phyloP scores from a whole-genome alignment of 2,888 invertebrate species.

The Epinotia demarniana region DNA sequence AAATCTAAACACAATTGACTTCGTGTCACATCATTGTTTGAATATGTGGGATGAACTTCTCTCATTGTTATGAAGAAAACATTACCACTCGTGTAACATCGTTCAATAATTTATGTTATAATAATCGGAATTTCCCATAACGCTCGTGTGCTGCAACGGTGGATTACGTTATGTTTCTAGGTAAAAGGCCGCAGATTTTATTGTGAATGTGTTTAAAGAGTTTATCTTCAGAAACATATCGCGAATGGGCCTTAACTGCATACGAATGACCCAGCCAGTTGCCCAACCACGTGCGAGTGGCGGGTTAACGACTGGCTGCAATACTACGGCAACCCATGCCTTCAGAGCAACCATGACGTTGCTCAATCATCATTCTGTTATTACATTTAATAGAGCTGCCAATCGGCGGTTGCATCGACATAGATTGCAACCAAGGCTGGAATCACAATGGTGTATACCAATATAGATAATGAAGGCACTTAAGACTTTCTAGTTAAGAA shows the following conservation, averaged over 20 bases:
- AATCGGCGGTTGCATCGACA: slow-evolving; percentile 46
- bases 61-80: background rate
- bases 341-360: slow-evolving; percentile 38
- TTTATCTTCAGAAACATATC: slow-evolving; percentile 12
- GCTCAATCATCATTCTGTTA: slow-evolving; percentile 51
- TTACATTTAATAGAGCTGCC: slow-evolving; percentile 56
- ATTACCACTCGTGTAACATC: background rate
- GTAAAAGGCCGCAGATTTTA: background rate
- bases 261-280: slow-evolving; percentile 28
- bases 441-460: slow-evolving; percentile 6
- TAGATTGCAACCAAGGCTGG: background rate
- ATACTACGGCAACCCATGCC: slow-evolving; percentile 55
- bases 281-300: slow-evolving; percentile 45
- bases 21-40: background rate
- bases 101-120: background rate
- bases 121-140: too few relatives aligned
- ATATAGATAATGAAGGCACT: background rate
- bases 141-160: background rate
- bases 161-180: background rate
- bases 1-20: background rate
- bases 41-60: background rate
- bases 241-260: slow-evolving; percentile 15
- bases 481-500: slow-evolving; percentile 5
- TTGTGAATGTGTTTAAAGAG: background rate
- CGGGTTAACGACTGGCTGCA: slow-evolving; percentile 68